Base-by-base conservation (phyloP, 2,888 invertebrate species). In the Hyppa rectilinea region DNA sequence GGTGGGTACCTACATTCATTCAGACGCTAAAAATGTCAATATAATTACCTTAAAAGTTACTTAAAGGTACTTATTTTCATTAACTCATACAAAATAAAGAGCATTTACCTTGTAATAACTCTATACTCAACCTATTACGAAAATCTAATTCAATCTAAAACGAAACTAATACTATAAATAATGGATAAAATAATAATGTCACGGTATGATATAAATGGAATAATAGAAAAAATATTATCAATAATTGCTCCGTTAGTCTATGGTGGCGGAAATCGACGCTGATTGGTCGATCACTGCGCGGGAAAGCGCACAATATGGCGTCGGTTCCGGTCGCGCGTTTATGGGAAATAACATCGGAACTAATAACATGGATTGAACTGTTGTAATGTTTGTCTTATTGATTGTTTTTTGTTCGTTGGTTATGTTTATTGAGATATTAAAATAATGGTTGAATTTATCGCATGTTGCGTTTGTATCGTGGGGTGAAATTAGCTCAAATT, bases 241-340 rank as follows among this genome's bases (percentile, higher is more conserved):
- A 84, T 85, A 82, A 85, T 85, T 82, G 80, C 81, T 76, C 60
- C n/a, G 73, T 81, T 73, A 59, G 78, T 71, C 75, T 83, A 76
- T 75, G 76, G 70, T 70, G 85, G 88, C 92, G 95, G 94, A 94
- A 92, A 93, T 93, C 86, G 90, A 89, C 45, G 86, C 87, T 91
- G 92, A 92, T 93, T 92, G 92, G 90, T 85, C 88, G 88, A 90
- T 90, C 85, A 88, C 84, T 73, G 88, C 89, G 90, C 90, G 92
- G 92, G 92, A 93, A 94, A 92, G 84, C 85, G 88, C 73, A 78
- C 93, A 95, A 94, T 89, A 95, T 94, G 94, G 93, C 93, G 90
- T 74, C 89, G 78, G 89, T 92, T 93, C 91, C 91, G 91, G 89
- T 87, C 80, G 84, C 81, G 82, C 74, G 74, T 78, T 84, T 85